Conservation (phyloP, 2,888 invertebrate species). For the Parasteatoda lunata region DNA sequence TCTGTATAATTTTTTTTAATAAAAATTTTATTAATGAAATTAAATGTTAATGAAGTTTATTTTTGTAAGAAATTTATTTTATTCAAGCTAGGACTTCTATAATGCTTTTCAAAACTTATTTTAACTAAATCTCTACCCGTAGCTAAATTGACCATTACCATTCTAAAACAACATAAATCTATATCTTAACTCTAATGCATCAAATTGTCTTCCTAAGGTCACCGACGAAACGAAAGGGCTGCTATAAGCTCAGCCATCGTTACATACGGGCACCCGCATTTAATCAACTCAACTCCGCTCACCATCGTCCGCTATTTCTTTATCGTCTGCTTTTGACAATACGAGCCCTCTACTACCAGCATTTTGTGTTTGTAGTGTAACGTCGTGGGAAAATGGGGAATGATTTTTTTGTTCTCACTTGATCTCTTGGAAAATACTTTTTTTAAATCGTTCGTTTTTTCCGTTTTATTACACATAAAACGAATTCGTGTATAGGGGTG, state of each 20-base stretch:
- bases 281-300: slow-evolving; percentile 56
- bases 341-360: slow-evolving; percentile 38
- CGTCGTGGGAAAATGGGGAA: slow-evolving; percentile 23
- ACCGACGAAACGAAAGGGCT: slow-evolving; percentile 44
- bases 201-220: slow-evolving; percentile 41
- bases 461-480: slow-evolving; percentile 10
- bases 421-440: slow-evolving; percentile 22
- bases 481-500: slow-evolving; percentile 42
- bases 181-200: slow-evolving; percentile 11
- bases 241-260: slow-evolving; percentile 28
- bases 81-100: no score
- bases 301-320: slow-evolving; percentile 55
- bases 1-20: no score
- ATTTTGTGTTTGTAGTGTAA: slow-evolving; percentile 34
- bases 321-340: slow-evolving; percentile 61
- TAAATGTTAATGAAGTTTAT: no score
- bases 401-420: slow-evolving; percentile 15
- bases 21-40: no score
- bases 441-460: slow-evolving; percentile 6
- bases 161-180: not conserved
- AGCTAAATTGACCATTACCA: not conserved
- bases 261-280: slow-evolving; percentile 60
- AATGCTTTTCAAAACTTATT: no score
- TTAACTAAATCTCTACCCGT: not conserved
- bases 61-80: no score